Conservation (phyloP, 2,113 vertebrate species). For the Burhinus oedicnemus region DNA sequence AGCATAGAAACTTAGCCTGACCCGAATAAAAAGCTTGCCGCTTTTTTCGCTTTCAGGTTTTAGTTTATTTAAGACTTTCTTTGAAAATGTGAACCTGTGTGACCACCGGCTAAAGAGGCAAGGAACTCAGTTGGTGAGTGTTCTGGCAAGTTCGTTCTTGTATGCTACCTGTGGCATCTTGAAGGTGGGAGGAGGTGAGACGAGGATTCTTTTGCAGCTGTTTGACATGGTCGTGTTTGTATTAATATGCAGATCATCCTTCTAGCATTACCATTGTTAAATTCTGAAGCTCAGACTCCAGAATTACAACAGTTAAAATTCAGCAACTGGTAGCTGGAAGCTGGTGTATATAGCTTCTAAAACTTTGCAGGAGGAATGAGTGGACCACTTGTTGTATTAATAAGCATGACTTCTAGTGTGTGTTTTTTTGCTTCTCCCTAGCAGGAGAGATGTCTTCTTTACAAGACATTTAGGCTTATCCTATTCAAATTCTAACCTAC, state of each 20-base stretch:
- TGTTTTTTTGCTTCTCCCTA: neutral
- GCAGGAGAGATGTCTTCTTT: neutral
- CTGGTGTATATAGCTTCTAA: neutral
- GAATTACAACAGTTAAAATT: neutral
- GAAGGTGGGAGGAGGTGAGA: neutral
- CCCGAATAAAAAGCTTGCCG: neutral
- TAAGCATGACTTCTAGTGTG: neutral
- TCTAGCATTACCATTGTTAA: neutral
- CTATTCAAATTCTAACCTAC: neutral
- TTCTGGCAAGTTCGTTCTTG: neutral
- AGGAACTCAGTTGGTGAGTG: slow-evolving; percentile 94
- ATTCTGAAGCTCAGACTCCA: neutral
- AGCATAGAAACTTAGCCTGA: neutral
- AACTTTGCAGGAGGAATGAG: neutral
- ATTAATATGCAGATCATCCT: neutral
- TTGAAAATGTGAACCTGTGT: slow-evolving; percentile 98
- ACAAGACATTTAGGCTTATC: neutral
- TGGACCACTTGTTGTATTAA: neutral
- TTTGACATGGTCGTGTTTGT: neutral
- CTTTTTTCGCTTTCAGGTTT: slow-evolving; percentile 84
- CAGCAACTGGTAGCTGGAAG: neutral
- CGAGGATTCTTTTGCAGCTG: neutral
- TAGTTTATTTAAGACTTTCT: slow-evolving; percentile 99
- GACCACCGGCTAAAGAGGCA: slow-evolving; percentile 98
- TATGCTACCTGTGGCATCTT: neutral